Percentiles rank a stretch among this genome's conserved stretches.
Conservation (phyloP, 2,113 vertebrate species). For the Numenius arquata region DNA sequence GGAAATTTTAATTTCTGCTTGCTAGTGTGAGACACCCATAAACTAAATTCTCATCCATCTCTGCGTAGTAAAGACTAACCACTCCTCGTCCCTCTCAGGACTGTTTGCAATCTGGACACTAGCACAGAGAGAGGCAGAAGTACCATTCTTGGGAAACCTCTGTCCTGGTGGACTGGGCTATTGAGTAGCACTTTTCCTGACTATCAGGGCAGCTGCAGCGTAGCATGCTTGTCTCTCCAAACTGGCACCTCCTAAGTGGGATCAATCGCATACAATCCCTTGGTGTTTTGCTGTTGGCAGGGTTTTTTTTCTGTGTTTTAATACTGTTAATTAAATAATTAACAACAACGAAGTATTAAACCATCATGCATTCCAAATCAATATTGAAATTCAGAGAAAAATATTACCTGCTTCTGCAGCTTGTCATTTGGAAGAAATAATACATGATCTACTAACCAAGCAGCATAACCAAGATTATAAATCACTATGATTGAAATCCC, state of each 20-base stretch:
- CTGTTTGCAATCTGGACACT: background rate
- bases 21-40: background rate
- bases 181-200: background rate
- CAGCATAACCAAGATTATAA: background rate
- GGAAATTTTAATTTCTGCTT: background rate
- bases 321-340: background rate
- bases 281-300: background rate
- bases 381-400: background rate
- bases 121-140: background rate
- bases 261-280: background rate
- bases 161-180: background rate
- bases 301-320: background rate
- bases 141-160: background rate
- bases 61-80: background rate
- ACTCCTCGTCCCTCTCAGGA: background rate
- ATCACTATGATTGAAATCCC: constrained; percentile 10
- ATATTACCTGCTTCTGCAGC: background rate
- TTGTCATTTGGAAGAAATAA: constrained; percentile 15
- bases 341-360: background rate
- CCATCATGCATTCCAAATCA: background rate
- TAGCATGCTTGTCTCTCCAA: background rate
- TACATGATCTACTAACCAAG: background rate
- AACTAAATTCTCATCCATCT: background rate
- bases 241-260: background rate
- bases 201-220: background rate